A percentile compares a stretch with the other conserved stretches of the same genome.
Evolutionary conservation across 2,888 invertebrate genomes (phyloP).

Genomic region (Campaea margaritaria): DNA sequence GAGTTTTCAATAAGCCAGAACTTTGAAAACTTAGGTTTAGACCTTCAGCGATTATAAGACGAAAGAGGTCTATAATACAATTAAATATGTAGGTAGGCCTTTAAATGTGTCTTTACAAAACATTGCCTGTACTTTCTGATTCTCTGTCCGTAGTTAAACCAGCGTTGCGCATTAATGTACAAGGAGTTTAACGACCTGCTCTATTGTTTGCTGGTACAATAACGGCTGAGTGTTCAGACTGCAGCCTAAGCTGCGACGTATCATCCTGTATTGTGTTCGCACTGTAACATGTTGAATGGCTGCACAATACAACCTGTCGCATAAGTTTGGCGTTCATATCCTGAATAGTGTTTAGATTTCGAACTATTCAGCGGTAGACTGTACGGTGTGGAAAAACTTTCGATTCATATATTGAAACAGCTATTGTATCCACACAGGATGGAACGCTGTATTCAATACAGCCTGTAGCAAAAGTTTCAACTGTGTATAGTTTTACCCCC

Average conservation of each 20-base stretch:
- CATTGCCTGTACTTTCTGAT: neutral
- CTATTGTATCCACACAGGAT: neutral
- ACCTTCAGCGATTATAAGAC: no score
- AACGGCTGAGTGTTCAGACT: conserved; percentile 54
- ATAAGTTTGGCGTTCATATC: conserved; percentile 29
- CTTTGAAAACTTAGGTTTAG: no score
- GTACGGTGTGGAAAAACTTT: neutral
- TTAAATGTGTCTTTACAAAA: neutral
- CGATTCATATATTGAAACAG: no score
- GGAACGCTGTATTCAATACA: neutral
- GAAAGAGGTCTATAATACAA: no score
- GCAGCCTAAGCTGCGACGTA: conserved; percentile 55
- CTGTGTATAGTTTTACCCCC: no score
- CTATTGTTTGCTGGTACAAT: conserved; percentile 64
- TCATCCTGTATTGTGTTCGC: conserved; percentile 35
- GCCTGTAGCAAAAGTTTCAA: conserved; percentile 3
- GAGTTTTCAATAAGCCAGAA: no score
- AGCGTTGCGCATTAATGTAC: conserved; percentile 55
- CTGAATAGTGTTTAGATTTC: conserved; percentile 17
- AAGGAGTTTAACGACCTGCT: conserved; percentile 49
- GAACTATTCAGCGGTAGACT: conserved; percentile 11
- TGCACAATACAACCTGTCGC: conserved; percentile 29
- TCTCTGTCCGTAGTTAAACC: conserved; percentile 21
- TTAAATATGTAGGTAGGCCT: neutral
- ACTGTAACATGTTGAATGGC: conserved; percentile 21